Evolutionary conservation across 1,140 invertebrate genomes (phyloP).

Genomic region (Temnothorax longispinosus): DNA sequence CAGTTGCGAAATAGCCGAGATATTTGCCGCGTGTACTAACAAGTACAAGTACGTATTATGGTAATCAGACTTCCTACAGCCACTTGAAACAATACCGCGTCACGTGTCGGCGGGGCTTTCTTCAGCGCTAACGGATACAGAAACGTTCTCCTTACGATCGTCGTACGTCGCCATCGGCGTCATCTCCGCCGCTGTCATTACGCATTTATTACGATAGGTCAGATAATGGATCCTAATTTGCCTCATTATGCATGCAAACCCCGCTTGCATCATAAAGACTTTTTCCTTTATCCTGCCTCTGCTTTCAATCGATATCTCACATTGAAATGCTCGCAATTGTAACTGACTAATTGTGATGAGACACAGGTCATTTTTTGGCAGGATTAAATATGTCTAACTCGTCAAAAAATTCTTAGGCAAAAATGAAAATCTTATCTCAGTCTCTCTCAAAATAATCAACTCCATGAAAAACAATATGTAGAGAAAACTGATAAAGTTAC

Average conservation of each 20-base stretch:
- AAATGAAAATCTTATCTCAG: background rate
- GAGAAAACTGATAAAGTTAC: background rate
- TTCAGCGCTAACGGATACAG: constrained; percentile 38
- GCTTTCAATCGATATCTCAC: constrained; percentile 5
- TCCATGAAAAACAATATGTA: background rate
- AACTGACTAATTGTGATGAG: constrained; percentile 12
- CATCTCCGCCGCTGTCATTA: constrained; percentile 56
- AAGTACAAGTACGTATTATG: constrained; percentile 57
- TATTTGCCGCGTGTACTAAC: constrained; percentile 31
- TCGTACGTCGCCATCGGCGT: constrained; percentile 19
- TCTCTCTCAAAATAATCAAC: background rate
- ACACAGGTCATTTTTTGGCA: background rate
- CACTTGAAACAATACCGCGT: constrained; percentile 53
- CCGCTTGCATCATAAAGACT: constrained; percentile 40
- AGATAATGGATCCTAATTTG: constrained; percentile 62
- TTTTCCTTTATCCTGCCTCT: constrained; percentile 8
- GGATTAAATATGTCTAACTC: background rate
- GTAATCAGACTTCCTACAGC: constrained; percentile 56
- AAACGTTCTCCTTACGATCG: constrained; percentile 35
- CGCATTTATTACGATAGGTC: constrained; percentile 64
- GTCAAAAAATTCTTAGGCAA: background rate
- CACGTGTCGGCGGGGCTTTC: constrained; percentile 30
- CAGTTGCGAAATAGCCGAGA: constrained; percentile 37
- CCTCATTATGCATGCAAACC: constrained; percentile 55
- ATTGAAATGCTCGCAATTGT: background rate